Evolutionary conservation across 2,888 invertebrate genomes (phyloP).

Genomic region (Nowickia ferox): DNA sequence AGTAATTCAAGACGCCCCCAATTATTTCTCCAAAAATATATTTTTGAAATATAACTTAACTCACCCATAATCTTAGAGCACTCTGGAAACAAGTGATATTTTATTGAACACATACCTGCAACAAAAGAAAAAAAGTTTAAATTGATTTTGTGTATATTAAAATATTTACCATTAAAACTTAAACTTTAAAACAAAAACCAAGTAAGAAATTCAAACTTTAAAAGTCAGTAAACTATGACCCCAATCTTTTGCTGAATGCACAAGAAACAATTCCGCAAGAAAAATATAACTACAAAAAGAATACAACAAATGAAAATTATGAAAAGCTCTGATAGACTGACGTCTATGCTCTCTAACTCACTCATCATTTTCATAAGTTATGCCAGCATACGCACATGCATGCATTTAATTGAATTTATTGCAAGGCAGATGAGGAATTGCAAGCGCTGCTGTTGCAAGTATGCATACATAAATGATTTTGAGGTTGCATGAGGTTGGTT

Average conservation of each 20-base stretch:
- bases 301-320: constrained; percentile 16
- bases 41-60: not conserved
- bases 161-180: constrained; percentile 20
- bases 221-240: constrained; percentile 71
- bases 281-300: constrained; percentile 16
- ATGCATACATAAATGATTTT: constrained; percentile 15
- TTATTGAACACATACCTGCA: constrained; percentile 59
- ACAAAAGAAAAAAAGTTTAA: constrained; percentile 25
- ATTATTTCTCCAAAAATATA: not conserved
- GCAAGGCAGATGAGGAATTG: constrained; percentile 39
- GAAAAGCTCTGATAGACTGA: constrained; percentile 7
- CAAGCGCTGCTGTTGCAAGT: not conserved
- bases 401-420: constrained; percentile 69
- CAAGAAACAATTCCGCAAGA: constrained; percentile 23
- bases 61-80: constrained; percentile 25
- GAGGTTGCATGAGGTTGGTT: not conserved
- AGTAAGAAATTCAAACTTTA: constrained; percentile 41
- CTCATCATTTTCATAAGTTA: not conserved
- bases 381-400: constrained; percentile 50
- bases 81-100: constrained; percentile 13
- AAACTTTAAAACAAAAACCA: constrained; percentile 19
- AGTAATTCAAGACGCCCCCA: not conserved
- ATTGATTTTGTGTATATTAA: constrained; percentile 53
- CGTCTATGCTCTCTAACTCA: not conserved
- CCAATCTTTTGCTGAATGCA: constrained; percentile 51